Conservation (phyloP, 1,140 invertebrate genomes). For the Brachionus sp. region DNA sequence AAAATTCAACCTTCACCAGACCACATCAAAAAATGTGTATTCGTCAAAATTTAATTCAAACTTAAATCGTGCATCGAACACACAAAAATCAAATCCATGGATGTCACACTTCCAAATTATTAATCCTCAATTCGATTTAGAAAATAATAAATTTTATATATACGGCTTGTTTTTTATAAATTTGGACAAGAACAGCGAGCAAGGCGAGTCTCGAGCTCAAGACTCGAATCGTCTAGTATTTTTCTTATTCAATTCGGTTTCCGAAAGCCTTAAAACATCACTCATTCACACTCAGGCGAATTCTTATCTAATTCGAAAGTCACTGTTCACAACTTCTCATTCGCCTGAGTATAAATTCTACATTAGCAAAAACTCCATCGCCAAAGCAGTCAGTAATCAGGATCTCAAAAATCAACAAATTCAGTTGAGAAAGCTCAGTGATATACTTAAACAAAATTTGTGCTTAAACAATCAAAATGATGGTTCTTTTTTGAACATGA, state of each 20-base stretch:
- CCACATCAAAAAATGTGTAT: neutral
- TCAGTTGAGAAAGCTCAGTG: neutral
- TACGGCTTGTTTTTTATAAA: conserved; percentile 23
- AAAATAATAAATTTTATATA: conserved; percentile 34
- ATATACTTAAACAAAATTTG: neutral
- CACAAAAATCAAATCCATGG: conserved; percentile 12
- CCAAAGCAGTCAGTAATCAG: neutral
- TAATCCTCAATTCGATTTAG: neutral
- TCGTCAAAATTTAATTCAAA: neutral
- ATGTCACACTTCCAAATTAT: neutral
- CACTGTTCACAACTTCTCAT: neutral
- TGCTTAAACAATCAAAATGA: neutral
- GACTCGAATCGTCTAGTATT: conserved; percentile 15
- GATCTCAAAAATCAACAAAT: neutral
- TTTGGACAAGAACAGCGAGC: neutral
- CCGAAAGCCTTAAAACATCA: conserved; percentile 17
- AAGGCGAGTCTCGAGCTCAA: neutral
- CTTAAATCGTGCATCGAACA: neutral
- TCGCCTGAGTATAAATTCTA: conserved; percentile 19
- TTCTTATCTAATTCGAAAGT: conserved; percentile 24
- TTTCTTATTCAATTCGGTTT: conserved; percentile 16
- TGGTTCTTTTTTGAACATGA: neutral
- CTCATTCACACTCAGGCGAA: neutral
- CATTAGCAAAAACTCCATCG: neutral
- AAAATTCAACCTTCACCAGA: neutral